Percentiles rank a stretch among this genome's conserved stretches.
These are phyloP conservation scores for Leucophenga montana DNA, from an alignment of 2,888 invertebrate genomes.

Conservation along the genomic window DNA sequence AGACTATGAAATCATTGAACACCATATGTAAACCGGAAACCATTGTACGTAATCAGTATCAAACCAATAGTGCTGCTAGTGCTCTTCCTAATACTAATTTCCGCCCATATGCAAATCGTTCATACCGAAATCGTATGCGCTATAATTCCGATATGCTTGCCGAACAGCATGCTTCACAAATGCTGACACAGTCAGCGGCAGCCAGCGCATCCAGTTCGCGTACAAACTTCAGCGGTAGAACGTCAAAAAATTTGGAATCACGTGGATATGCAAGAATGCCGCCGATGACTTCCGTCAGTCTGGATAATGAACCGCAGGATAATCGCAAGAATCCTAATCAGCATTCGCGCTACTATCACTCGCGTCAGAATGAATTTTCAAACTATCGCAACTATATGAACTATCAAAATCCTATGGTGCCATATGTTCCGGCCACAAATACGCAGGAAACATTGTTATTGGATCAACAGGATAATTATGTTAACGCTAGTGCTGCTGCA, in stretches of 20 bases:
- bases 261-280: slow-evolving; percentile 3
- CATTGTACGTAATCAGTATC: not conserved
- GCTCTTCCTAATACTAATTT: slow-evolving; percentile 25
- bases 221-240: slow-evolving; percentile 29
- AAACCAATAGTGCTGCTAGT: not conserved
- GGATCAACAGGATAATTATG: slow-evolving; percentile 3
- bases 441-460: slow-evolving; percentile 29
- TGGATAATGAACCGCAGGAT: not conserved
- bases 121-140: slow-evolving; percentile 54
- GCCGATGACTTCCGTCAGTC: slow-evolving; percentile 19
- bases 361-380: slow-evolving; percentile 27
- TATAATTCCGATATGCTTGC: slow-evolving; percentile 35
- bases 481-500: slow-evolving; percentile 2
- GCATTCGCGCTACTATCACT: slow-evolving; percentile 49
- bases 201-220: slow-evolving; percentile 27
- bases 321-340: slow-evolving; percentile 33
- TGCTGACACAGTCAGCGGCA: not conserved
- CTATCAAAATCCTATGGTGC: not conserved
- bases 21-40: not conserved
- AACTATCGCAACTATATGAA: not conserved
- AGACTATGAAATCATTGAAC: slow-evolving; percentile 36
- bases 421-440: not conserved
- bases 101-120: slow-evolving; percentile 45
- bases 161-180: slow-evolving; percentile 10
- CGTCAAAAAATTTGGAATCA: slow-evolving; percentile 33